Evolutionary conservation across 2,888 invertebrate species (phyloP).

Genomic region (Stenodema calcarata): DNA sequence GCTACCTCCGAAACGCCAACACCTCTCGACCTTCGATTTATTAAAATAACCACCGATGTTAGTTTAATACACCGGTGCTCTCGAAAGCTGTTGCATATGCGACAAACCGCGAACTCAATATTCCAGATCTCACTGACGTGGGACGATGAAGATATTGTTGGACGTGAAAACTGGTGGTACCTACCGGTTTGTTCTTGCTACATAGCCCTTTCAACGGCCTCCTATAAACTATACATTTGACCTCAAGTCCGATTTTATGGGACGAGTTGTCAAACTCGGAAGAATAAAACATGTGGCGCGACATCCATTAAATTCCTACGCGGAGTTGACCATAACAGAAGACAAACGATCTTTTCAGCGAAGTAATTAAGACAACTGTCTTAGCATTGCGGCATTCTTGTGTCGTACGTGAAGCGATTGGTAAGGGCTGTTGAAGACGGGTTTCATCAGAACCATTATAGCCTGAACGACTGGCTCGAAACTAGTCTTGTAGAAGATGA

Average conservation of each 20-base stretch:
- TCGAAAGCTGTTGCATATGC: no score
- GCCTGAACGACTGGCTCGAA: neutral
- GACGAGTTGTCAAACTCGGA: neutral
- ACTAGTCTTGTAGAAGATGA: neutral
- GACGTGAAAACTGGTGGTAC: no score
- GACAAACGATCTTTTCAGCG: neutral
- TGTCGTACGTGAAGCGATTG: neutral
- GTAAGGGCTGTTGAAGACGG: neutral
- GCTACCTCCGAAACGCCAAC: neutral
- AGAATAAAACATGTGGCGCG: neutral
- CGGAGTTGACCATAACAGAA: neutral
- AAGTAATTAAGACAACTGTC: neutral
- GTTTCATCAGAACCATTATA: neutral
- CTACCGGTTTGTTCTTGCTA: slow-evolving; percentile 58
- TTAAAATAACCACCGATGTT: no score
- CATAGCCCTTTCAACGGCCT: slow-evolving; percentile 58
- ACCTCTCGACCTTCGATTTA: neutral
- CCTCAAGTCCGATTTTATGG: neutral
- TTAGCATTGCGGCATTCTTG: neutral
- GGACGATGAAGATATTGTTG: no score
- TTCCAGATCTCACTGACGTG: no score
- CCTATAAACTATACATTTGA: neutral
- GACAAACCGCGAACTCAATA: no score
- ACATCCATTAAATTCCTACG: neutral
- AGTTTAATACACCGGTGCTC: no score